Evolutionary conservation across 2,888 invertebrate species (phyloP).

Genomic region (Drosophila helvetica): DNA sequence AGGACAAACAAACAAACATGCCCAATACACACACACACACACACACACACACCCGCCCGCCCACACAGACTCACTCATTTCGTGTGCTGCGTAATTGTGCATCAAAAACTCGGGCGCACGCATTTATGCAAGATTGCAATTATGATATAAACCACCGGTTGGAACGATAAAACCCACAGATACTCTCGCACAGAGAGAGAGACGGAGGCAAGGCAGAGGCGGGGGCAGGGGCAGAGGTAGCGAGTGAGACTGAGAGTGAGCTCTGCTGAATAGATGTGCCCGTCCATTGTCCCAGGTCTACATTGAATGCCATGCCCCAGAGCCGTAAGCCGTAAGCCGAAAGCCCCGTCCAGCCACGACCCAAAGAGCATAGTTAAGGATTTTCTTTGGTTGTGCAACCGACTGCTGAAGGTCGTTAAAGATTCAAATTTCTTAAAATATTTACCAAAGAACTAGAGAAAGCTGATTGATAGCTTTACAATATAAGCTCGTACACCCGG

Average conservation of each 20-base stretch:
- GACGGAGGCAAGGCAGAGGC: background rate
- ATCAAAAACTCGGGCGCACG: slow-evolving; percentile 61
- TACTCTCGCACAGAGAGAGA: background rate
- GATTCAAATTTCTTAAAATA: slow-evolving; percentile 23
- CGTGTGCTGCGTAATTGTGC: slow-evolving; percentile 55
- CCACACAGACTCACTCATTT: slow-evolving; percentile 16
- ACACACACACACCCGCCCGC: slow-evolving; percentile 12
- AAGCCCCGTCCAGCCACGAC: slow-evolving; percentile 7
- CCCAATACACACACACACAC: slow-evolving; percentile 39
- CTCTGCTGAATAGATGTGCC: slow-evolving; percentile 26
- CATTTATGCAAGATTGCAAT: slow-evolving; percentile 77
- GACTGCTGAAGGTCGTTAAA: slow-evolving; percentile 23
- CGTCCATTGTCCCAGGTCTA: slow-evolving; percentile 25
- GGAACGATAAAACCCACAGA: slow-evolving; percentile 14
- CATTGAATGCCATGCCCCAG: slow-evolving; percentile 22
- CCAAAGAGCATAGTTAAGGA: slow-evolving; percentile 34
- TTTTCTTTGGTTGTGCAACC: background rate
- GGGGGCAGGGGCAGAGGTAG: slow-evolving; percentile 2
- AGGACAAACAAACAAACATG: slow-evolving; percentile 76
- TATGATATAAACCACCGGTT: slow-evolving; percentile 71
- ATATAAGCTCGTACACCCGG: background rate
- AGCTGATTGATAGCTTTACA: background rate
- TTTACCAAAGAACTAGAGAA: background rate
- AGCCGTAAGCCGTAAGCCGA: slow-evolving; percentile 5
- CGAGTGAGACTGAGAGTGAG: slow-evolving; percentile 18